These are phyloP conservation scores for Aphaenogaster rudis DNA, from an alignment of 1,140 invertebrate genomes.

Conservation along the genomic window DNA sequence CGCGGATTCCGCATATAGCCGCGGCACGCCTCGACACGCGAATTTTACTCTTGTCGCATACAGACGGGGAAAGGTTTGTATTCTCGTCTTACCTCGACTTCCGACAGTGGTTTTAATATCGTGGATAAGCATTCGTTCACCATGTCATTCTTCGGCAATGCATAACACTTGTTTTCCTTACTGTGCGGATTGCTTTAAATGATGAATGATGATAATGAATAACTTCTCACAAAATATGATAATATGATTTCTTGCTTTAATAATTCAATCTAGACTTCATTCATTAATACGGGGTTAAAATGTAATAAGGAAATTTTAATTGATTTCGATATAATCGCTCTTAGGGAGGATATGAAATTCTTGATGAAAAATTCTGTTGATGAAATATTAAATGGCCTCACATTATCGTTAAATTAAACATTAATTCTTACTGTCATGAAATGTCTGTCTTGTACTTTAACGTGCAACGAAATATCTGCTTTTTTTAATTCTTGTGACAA, in stretches of 20 bases:
- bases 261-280: conserved; percentile 14
- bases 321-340: background rate
- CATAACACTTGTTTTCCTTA: background rate
- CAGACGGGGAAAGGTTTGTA: background rate
- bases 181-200: background rate
- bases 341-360: background rate
- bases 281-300: background rate
- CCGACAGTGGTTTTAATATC: conserved; percentile 31
- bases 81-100: conserved; percentile 28
- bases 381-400: conserved; percentile 12
- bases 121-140: background rate
- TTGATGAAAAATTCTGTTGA: conserved; percentile 13
- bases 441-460: conserved; percentile 15
- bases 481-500: conserved; percentile 23
- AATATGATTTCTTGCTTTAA: background rate
- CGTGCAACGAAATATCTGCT: background rate
- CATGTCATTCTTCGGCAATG: background rate
- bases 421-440: conserved; percentile 19
- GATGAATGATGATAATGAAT: conserved; percentile 1
- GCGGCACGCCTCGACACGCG: conserved; percentile 4
- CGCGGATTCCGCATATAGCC: conserved; percentile 14
- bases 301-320: conserved; percentile 20
- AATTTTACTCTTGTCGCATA: background rate
- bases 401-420: conserved; percentile 53
- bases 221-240: background rate